These are phyloP conservation scores for Montifringilla adamsi DNA, from an alignment of 2,113 vertebrate genomes.

Conservation along the genomic window DNA sequence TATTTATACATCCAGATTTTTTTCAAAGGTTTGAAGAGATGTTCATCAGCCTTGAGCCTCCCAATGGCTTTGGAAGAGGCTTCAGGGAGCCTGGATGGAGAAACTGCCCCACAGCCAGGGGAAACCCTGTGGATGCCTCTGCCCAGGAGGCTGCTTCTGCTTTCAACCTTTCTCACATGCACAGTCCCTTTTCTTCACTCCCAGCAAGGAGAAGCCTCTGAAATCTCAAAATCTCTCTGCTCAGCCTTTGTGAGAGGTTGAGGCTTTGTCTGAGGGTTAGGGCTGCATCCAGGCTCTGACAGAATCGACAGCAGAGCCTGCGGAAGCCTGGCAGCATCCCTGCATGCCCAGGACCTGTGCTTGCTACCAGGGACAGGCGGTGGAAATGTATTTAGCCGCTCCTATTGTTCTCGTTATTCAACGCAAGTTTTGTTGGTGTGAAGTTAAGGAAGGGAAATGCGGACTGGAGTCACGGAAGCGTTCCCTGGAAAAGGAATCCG, in stretches of 20 bases:
- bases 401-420: not conserved
- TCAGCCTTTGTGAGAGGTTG: not conserved
- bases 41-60: not conserved
- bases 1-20: not conserved
- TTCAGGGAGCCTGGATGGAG: not conserved
- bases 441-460: not conserved
- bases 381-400: not conserved
- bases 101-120: accelerated
- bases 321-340: not conserved
- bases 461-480: not conserved
- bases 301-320: not conserved
- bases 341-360: not conserved
- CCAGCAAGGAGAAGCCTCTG: not conserved
- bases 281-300: not conserved
- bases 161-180: not conserved
- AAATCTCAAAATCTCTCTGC: not conserved
- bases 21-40: not conserved
- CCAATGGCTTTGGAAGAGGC: not conserved
- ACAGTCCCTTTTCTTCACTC: not conserved
- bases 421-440: not conserved
- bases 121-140: not conserved
- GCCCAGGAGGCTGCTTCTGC: accelerated
- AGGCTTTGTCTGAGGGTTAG: not conserved
- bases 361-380: not conserved
- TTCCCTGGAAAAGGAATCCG: not conserved